These are phyloP conservation scores for Torymus tubicola DNA, from an alignment of 2,888 invertebrate genomes.

Conservation along the genomic window DNA sequence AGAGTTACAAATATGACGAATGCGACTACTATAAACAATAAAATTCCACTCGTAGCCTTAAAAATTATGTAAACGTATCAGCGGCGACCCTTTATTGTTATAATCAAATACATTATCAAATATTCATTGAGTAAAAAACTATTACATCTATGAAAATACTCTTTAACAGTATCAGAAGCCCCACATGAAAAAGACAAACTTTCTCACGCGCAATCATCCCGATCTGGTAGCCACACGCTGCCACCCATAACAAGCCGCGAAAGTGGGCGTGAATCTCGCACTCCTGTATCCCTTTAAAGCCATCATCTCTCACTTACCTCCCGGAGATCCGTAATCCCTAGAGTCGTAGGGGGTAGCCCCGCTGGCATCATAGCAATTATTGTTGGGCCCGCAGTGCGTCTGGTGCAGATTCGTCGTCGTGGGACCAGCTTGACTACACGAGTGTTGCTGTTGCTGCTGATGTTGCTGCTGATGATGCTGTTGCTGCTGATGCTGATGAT, in stretches of 20 bases:
- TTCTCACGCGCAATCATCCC: slow-evolving; percentile 25
- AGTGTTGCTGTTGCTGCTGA: slow-evolving; percentile 61
- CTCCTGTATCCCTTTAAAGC: background rate
- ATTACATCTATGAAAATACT: too few relatives aligned
- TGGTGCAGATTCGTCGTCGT: slow-evolving; percentile 72
- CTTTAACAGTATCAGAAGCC: too few relatives aligned
- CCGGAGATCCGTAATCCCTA: slow-evolving; percentile 74
- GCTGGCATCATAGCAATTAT: slow-evolving; percentile 77
- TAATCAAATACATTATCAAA: too few relatives aligned
- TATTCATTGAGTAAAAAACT: too few relatives aligned
- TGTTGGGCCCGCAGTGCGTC: slow-evolving; percentile 77
- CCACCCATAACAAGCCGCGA: too few relatives aligned
- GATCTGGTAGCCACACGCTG: too few relatives aligned
- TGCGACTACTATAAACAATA: too few relatives aligned
- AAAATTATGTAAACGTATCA: too few relatives aligned
- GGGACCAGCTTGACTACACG: slow-evolving; percentile 58
- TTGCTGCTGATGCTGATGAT: slow-evolving; percentile 74
- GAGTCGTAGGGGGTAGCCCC: slow-evolving; percentile 76
- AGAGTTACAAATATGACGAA: too few relatives aligned
- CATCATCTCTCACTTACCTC: slow-evolving; percentile 65
- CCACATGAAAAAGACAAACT: background rate
- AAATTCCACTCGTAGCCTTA: too few relatives aligned
- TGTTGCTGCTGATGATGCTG: slow-evolving; percentile 75
- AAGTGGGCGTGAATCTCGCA: background rate
- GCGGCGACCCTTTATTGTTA: too few relatives aligned